Evolutionary conservation across 2,797 vertebrate species (phyloP).

Genomic region (Brachyrhaphis roseni): DNA sequence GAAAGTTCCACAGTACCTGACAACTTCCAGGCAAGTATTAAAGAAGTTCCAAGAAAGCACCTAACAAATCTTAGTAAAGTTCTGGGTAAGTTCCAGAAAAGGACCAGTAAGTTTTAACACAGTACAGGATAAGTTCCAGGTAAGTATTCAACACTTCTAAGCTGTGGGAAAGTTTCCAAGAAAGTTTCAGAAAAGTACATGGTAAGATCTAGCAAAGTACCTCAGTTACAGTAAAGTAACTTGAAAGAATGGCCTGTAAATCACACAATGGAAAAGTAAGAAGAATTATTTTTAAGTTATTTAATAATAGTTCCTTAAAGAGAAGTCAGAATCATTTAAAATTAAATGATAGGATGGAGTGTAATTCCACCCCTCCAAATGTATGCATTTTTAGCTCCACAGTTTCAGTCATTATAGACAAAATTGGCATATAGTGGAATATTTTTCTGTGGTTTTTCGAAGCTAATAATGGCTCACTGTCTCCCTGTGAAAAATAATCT

Average conservation of each 20-base stretch:
- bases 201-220: neutral
- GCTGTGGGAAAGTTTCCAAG: neutral
- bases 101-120: neutral
- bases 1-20: neutral
- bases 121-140: neutral
- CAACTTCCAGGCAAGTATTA: neutral
- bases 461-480: neutral
- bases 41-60: neutral
- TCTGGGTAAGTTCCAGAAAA: neutral
- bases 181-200: neutral
- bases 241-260: neutral
- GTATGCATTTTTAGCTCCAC: neutral
- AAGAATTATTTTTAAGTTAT: neutral
- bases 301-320: neutral
- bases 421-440: neutral
- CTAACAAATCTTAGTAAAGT: neutral
- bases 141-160: neutral
- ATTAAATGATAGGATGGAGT: too few relatives aligned
- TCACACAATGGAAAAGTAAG: too few relatives aligned
- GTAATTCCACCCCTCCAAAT: neutral
- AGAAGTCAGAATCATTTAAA: neutral
- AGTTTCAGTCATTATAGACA: neutral
- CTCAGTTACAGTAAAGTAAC: neutral
- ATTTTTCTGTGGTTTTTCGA: neutral
- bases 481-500: neutral